Evolutionary conservation across 2,113 vertebrate species (phyloP).

Genomic region (Hippocampus abdominalis): DNA sequence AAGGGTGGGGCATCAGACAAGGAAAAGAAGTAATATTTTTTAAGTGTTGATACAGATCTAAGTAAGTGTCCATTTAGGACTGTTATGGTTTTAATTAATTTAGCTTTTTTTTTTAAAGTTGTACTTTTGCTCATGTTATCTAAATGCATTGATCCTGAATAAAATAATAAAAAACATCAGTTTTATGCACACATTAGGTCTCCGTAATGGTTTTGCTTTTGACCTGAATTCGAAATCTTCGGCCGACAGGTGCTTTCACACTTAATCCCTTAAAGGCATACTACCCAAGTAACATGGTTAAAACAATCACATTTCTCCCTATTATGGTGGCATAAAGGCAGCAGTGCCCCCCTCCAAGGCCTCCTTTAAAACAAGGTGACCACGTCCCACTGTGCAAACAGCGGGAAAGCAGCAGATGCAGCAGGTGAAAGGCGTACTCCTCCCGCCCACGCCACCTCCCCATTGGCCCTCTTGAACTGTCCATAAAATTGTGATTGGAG

Average conservation of each 20-base stretch:
- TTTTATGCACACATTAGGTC: not conserved
- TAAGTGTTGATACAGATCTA: not conserved
- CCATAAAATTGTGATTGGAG: conserved; percentile 78
- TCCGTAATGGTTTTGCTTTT: not conserved
- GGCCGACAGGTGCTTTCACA: conserved; percentile 64
- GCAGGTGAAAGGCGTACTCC: conserved; percentile 78
- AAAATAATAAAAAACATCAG: not conserved
- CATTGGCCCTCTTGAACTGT: conserved; percentile 70
- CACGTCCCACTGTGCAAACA: conserved; percentile 74
- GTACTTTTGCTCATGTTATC: not conserved
- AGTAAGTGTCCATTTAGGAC: not conserved
- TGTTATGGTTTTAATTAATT: not conserved
- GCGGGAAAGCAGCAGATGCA: conserved; percentile 77
- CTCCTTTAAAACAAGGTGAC: conserved; percentile 78
- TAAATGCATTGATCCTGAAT: not conserved
- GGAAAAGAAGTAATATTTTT: too few species aligned
- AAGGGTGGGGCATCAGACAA: too few species aligned
- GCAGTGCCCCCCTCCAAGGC: conserved; percentile 53
- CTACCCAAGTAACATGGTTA: conserved; percentile 71
- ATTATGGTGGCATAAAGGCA: conserved; percentile 71
- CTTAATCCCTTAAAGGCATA: conserved; percentile 69
- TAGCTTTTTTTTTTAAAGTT: too few species aligned
- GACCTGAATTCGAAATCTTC: conserved; percentile 33
- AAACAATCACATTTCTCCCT: conserved; percentile 70
- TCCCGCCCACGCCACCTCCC: conserved; percentile 68